Evolutionary conservation across 2,797 vertebrate genomes (phyloP).

Genomic region (Argya squamiceps): DNA sequence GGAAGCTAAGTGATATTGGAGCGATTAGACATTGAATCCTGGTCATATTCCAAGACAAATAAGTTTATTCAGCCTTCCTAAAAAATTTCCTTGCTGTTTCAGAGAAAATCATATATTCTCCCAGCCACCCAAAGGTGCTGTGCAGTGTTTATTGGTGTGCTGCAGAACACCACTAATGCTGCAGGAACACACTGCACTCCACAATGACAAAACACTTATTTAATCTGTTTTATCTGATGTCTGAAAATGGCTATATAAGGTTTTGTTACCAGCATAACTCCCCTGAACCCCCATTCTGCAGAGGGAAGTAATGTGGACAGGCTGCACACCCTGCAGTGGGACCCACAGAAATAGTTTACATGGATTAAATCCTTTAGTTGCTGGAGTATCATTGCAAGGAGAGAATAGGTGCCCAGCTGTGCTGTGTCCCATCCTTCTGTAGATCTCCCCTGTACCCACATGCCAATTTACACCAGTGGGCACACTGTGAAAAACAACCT

Average conservation of each 20-base stretch:
- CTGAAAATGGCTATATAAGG: neutral
- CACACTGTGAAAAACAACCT: neutral
- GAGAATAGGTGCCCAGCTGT: neutral
- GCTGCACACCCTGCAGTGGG: neutral
- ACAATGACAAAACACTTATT: neutral
- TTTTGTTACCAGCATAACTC: neutral
- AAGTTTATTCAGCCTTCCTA: neutral
- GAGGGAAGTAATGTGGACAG: neutral
- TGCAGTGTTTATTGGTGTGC: neutral
- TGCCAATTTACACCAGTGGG: neutral
- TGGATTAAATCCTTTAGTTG: neutral
- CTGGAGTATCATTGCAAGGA: accelerated
- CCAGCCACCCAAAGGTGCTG: neutral
- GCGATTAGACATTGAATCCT: neutral
- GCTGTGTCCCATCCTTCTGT: neutral
- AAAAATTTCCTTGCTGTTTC: neutral
- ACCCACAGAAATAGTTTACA: neutral
- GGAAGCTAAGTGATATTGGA: neutral
- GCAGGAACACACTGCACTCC: neutral
- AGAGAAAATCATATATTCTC: neutral
- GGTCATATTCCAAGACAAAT: neutral
- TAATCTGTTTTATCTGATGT: neutral
- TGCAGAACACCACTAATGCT: neutral
- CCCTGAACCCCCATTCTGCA: neutral
- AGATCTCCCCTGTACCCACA: neutral